Conservation (phyloP, 2,113 vertebrate species). For the Malurus melanocephalus region DNA sequence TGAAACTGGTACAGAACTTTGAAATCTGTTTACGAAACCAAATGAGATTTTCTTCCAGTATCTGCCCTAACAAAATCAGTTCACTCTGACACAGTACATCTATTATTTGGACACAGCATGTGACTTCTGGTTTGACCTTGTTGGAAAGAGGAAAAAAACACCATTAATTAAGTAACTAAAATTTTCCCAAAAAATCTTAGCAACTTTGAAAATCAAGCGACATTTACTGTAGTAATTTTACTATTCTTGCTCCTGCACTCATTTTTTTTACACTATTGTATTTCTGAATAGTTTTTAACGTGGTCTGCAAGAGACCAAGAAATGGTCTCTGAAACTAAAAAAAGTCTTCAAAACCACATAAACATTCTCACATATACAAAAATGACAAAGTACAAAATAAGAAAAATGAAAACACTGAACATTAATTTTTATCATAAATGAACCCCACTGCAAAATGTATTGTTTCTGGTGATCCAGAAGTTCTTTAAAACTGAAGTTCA, state of each 20-base stretch:
- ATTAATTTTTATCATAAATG: not conserved
- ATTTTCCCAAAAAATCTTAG: not conserved
- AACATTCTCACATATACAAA: not conserved
- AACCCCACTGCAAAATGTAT: not conserved
- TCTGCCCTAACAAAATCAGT: not conserved
- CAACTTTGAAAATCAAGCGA: not conserved
- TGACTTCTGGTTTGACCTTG: not conserved
- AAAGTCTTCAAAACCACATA: not conserved
- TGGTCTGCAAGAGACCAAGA: not conserved
- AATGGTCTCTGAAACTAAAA: not conserved
- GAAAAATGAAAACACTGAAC: not conserved
- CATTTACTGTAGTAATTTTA: not conserved
- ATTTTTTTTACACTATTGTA: not conserved
- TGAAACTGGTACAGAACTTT: not conserved
- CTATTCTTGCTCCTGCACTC: not conserved
- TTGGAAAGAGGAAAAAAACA: not conserved
- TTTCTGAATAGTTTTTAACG: not conserved
- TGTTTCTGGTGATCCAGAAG: rapidly evolving
- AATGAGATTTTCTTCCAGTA: not conserved
- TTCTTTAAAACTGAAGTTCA: not conserved
- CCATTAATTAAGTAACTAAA: not conserved
- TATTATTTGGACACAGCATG: rapidly evolving
- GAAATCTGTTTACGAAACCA: not conserved
- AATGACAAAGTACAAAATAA: not conserved
- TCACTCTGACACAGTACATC: not conserved